Evolutionary conservation across 1,140 invertebrate genomes (phyloP), one percentile per base, ranked within the genome.

Genomic region (Drosophila oshimai): DNA sequence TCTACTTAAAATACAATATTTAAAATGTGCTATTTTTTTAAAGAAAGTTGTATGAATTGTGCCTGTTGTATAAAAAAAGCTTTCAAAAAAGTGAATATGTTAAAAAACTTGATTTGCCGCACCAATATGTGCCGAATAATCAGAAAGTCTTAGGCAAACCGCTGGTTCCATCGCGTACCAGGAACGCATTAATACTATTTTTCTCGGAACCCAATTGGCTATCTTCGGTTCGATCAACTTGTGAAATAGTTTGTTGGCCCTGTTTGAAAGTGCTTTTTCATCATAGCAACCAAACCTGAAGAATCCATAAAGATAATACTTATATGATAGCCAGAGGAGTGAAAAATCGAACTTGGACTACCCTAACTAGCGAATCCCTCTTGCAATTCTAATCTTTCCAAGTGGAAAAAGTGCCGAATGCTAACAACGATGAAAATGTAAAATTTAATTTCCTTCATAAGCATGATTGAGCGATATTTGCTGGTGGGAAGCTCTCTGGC

Each of bases 401-500:
- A 9, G 9, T 1, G n/a, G n/a, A n/a, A n/a, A n/a, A n/a, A n/a
- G 6, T 18, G 9, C 17, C 10, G 9, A n/a, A 5, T 18, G 37
- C 5, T 41, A 12, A 6, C 18, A 17, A 10, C 20, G 9, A 58
- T 62, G 60, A 62, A 9, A 28, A 28, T 26, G 3, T 12, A 22
- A 39, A 60, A 36, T 18, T 49, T 33, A 12, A 55, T 3, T 10
- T n/a, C 28, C 37, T 6, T 34, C 0, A 26, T 54, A 29, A 77
- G 10, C 74, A 33, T 73, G 74, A 77, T 7, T 7, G 0, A 9
- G 10, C 41, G 22, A 2, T 22, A 34, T 69, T 34, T 7, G 5
- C 1, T 0, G 9, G 18, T 0, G 9, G 18, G 39, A 36, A 47
- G 51, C 37, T 58, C 3, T 0, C 2, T 28, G 6, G 6, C 31